A percentile compares a stretch with the other conserved stretches of the same genome.
phyloP scores from a whole-genome alignment of 2,113 vertebrate genomes.

The Climacteris rufus region DNA sequence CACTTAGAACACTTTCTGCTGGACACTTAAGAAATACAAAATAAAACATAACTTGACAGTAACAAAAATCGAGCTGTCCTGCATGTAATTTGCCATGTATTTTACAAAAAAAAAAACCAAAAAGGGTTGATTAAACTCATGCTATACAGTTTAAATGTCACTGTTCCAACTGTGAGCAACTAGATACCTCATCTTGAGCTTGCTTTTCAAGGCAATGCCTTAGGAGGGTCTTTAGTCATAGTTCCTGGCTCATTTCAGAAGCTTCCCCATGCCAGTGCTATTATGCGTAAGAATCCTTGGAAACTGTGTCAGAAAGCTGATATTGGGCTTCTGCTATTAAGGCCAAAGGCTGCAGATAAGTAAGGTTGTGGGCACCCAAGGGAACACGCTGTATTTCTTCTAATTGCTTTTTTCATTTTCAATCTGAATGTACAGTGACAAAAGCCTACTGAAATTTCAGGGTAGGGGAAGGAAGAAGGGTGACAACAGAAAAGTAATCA shows the following conservation, averaged over 20 bases:
- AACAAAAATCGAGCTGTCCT: not conserved
- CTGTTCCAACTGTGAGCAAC: constrained; percentile 8
- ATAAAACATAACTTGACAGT: not conserved
- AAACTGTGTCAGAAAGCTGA: not conserved
- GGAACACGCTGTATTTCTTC: not conserved
- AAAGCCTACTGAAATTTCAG: constrained; percentile 19
- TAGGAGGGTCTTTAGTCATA: constrained; percentile 19
- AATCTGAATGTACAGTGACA: not conserved
- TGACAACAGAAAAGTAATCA: not conserved
- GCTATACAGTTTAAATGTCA: constrained; percentile 16
- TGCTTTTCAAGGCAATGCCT: constrained; percentile 24
- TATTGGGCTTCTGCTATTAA: not conserved
- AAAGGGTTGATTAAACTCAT: constrained; percentile 40
- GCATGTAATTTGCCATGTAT: not conserved
- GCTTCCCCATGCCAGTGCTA: not conserved
- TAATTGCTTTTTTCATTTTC: constrained; percentile 5
- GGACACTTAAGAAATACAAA: not conserved
- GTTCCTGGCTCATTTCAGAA: not conserved
- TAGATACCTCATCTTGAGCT: constrained; percentile 5
- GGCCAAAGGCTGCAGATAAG: constrained; percentile 15
- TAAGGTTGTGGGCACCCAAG: not conserved
- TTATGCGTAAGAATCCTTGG: not conserved
- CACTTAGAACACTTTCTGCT: not conserved
- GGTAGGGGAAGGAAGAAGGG: not conserved
- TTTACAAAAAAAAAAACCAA: not conserved